phyloP scores from a whole-genome alignment of 2,797 vertebrate genomes.

The Xiphorhynchus erythropygius region DNA sequence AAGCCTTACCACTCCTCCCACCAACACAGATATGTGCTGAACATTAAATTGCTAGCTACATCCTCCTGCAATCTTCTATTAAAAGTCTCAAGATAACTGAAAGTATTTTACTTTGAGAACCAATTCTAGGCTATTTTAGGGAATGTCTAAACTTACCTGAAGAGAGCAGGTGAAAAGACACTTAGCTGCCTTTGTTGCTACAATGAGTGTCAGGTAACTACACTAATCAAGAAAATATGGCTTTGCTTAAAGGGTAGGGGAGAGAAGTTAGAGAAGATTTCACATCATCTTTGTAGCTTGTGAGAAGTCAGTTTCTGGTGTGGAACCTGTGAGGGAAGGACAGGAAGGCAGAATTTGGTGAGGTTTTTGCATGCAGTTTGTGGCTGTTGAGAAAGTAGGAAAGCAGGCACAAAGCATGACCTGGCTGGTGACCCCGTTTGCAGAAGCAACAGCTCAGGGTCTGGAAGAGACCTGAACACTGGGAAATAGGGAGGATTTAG shows the following conservation, averaged over 20 bases:
- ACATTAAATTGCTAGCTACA: neutral
- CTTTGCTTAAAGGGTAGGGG: neutral
- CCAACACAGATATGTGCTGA: neutral
- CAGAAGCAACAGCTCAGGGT: neutral
- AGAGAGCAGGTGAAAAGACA: neutral
- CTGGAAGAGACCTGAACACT: neutral
- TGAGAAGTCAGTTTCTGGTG: neutral
- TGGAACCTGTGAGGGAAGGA: neutral
- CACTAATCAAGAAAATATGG: neutral
- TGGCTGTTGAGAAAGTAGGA: neutral
- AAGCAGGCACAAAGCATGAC: neutral
- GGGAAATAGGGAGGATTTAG: neutral
- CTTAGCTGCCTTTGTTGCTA: neutral
- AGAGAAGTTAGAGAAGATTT: neutral
- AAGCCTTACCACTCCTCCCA: constrained; percentile 30
- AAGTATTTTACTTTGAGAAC: neutral
- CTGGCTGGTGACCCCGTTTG: accelerated
- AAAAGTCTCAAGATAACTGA: neutral
- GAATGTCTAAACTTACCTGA: neutral
- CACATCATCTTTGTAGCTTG: neutral
- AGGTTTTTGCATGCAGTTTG: neutral
- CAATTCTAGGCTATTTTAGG: neutral
- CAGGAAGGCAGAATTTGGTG: neutral
- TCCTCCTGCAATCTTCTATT: neutral
- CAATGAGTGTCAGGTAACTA: neutral